A percentile compares a stretch with the other conserved stretches of the same genome.
These are phyloP conservation scores for Junco hyemalis DNA, from an alignment of 2,113 vertebrate genomes.

Conservation along the genomic window DNA sequence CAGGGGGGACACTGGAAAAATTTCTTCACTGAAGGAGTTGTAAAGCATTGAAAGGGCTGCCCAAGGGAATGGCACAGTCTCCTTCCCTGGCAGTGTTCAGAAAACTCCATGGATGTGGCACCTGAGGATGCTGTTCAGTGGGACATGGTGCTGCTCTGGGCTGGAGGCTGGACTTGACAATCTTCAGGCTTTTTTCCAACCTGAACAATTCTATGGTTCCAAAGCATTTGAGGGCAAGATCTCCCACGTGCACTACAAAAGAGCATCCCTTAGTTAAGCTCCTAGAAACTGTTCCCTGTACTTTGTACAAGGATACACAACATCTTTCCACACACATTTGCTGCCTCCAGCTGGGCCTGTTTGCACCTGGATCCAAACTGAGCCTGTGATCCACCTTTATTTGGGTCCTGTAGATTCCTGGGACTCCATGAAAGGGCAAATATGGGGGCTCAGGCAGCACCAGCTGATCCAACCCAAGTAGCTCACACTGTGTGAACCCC, in stretches of 20 bases:
- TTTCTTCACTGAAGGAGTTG: background rate
- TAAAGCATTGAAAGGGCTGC: background rate
- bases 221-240: background rate
- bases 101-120: too few species aligned
- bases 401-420: fast-evolving
- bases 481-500: fast-evolving
- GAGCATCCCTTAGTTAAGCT: background rate
- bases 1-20: fast-evolving
- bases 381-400: background rate
- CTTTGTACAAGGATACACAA: background rate
- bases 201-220: background rate
- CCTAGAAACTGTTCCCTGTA: background rate
- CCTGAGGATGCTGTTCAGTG: fast-evolving
- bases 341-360: background rate
- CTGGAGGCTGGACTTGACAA: fast-evolving
- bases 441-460: fast-evolving
- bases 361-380: background rate
- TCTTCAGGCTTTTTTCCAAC: background rate
- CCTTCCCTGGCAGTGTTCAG: background rate
- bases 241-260: fast-evolving
- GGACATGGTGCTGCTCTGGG: background rate
- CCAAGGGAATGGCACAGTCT: background rate
- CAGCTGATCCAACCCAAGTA: background rate
- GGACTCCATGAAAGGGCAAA: background rate
- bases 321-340: background rate